Conservation (phyloP, 2,113 vertebrate species). For the Oryzias javanicus region DNA sequence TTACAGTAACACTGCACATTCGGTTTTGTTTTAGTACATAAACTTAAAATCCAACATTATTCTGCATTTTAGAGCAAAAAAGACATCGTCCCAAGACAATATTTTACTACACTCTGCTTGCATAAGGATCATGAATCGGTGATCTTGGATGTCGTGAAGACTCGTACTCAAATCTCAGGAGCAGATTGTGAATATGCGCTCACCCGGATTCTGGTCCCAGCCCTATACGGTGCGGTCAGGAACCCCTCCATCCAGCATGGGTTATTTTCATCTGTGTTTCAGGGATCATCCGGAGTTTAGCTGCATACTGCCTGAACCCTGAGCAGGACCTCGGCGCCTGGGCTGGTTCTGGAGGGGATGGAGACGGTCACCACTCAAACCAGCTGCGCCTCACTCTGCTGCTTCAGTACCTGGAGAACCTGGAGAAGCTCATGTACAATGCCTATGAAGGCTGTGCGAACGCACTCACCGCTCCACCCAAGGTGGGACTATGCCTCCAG, state of each 20-base stretch:
- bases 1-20: too few species aligned
- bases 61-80: too few species aligned
- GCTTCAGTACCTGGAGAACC: constrained; percentile 93
- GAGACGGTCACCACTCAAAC: constrained; percentile 92
- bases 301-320: constrained; percentile 90
- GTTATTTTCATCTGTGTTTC: background rate
- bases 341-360: constrained; percentile 87
- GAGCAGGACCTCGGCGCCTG: constrained; percentile 94
- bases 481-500: constrained; percentile 74
- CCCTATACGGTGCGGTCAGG: background rate
- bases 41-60: too few species aligned
- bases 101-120: too few species aligned
- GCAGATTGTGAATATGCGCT: too few species aligned
- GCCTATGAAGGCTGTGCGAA: constrained; percentile 97
- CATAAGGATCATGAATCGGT: too few species aligned
- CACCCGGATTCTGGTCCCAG: too few species aligned
- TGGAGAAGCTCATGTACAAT: constrained; percentile 99
- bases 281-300: constrained; percentile 97
- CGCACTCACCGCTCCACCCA: constrained; percentile 93
- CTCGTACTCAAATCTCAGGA: too few species aligned
- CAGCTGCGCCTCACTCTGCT: constrained; percentile 93
- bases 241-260: background rate
- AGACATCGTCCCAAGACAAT: too few species aligned
- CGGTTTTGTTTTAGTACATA: too few species aligned
- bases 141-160: too few species aligned